A percentile compares a stretch with the other conserved stretches of the same genome.
Evolutionary conservation across 2,888 invertebrate species (phyloP).

Genomic region (Gymnocheta viridis): DNA sequence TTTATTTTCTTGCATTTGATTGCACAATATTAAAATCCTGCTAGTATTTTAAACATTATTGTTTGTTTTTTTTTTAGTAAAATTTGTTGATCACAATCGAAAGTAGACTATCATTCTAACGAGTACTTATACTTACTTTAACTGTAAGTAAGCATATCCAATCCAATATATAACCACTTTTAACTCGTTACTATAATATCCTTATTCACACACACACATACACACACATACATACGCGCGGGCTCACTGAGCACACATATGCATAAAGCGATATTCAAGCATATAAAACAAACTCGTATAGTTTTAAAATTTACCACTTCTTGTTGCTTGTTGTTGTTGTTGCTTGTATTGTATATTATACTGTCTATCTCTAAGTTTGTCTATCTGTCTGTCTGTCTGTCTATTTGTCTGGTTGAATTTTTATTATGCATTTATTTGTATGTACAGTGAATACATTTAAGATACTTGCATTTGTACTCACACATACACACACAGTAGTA

Average conservation of each 20-base stretch:
- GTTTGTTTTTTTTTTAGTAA: neutral
- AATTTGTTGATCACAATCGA: neutral
- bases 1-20: too few species aligned
- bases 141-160: conserved; percentile 68
- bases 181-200: conserved; percentile 64
- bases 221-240: neutral
- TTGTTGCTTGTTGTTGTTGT: conserved; percentile 49
- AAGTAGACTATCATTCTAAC: conserved; percentile 20
- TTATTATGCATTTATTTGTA: conserved; percentile 26
- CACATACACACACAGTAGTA: neutral
- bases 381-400: neutral
- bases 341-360: neutral
- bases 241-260: neutral
- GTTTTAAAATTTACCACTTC: conserved; percentile 55
- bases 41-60: conserved; percentile 13
- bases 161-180: conserved; percentile 59
- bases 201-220: conserved; percentile 19
- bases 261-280: conserved; percentile 30
- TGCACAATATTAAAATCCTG: neutral
- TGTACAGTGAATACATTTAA: neutral
- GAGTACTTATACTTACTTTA: conserved; percentile 49
- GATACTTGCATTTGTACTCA: neutral
- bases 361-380: neutral
- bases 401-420: conserved; percentile 7
- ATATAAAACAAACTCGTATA: conserved; percentile 48